Conservation (phyloP, 2,797 vertebrate genomes). For the Sparidentex hasta region DNA sequence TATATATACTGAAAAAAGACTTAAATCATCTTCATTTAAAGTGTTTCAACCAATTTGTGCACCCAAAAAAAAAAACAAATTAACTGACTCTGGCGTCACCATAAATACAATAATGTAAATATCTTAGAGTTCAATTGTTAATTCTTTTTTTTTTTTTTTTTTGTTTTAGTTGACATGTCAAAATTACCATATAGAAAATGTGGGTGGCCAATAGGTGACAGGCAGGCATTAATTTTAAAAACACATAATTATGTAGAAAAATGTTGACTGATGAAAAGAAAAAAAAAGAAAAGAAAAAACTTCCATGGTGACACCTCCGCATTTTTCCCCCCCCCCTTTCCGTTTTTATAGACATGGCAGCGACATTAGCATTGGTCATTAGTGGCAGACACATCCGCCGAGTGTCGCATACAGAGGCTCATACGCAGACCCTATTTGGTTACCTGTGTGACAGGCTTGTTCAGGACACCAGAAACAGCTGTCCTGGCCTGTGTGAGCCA, state of each 20-base stretch:
- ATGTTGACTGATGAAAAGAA: slow-evolving; percentile 95
- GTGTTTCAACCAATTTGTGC: neutral
- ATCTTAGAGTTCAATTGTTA: slow-evolving; percentile 76
- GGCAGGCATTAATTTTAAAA: slow-evolving; percentile 95
- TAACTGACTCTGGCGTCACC: neutral
- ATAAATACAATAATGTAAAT: neutral
- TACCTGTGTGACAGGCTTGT: slow-evolving; percentile 99
- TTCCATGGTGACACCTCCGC: slow-evolving; percentile 91
- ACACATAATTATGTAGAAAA: slow-evolving; percentile 95
- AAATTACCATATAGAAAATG: slow-evolving; percentile 69
- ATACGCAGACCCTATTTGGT: slow-evolving; percentile 98
- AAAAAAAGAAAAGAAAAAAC: slow-evolving; percentile 82
- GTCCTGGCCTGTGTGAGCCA: slow-evolving; percentile 99
- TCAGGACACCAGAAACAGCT: slow-evolving; percentile 99
- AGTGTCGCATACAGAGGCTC: slow-evolving; percentile 95
- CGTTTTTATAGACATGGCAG: slow-evolving; percentile 94
- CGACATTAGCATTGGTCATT: slow-evolving; percentile 99
- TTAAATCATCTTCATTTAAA: neutral
- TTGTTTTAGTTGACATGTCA: slow-evolving; percentile 74
- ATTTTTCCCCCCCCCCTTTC: slow-evolving; percentile 73
- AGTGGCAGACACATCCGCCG: slow-evolving; percentile 94
- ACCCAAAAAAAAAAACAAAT: neutral
- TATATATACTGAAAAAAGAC: too few relatives aligned
- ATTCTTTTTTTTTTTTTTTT: slow-evolving; percentile 84
- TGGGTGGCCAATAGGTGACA: slow-evolving; percentile 90